These are phyloP conservation scores for Zophobas atratus DNA, from an alignment of 1,140 invertebrate genomes.

Conservation along the genomic window DNA sequence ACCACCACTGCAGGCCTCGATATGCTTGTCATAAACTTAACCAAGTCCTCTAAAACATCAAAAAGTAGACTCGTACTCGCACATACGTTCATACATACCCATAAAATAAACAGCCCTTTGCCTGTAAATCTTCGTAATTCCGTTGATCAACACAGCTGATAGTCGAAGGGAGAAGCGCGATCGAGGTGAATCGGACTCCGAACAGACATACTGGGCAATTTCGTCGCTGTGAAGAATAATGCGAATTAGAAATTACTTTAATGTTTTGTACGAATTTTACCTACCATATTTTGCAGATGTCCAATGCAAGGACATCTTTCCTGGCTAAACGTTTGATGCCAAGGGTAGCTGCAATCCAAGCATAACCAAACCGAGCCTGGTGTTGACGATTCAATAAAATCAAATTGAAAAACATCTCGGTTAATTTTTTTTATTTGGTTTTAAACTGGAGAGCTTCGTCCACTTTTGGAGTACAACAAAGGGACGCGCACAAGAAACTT, in stretches of 20 bases:
- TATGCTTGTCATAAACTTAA: background rate
- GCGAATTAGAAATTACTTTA: background rate
- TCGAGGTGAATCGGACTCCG: conserved; percentile 1
- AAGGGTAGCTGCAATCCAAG: conserved; percentile 31
- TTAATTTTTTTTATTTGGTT: too few species aligned
- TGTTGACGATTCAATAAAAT: conserved; percentile 43
- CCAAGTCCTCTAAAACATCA: conserved; percentile 14
- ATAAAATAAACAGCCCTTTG: background rate
- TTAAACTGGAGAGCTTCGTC: too few species aligned
- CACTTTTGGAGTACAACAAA: too few species aligned
- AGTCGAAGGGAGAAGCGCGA: conserved; percentile 9
- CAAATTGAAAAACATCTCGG: conserved; percentile 45
- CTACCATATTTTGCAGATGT: conserved; percentile 38
- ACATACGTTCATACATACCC: background rate
- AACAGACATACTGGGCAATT: conserved; percentile 5
- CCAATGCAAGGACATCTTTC: conserved; percentile 15
- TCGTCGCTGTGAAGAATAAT: conserved; percentile 4
- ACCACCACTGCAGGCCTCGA: background rate
- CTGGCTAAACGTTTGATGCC: conserved; percentile 16
- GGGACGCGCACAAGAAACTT: too few species aligned
- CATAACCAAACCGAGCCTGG: conserved; percentile 13
- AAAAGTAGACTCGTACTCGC: background rate
- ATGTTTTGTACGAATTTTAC: background rate
- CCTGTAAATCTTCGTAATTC: background rate
- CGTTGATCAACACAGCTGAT: conserved; percentile 6